Base-by-base conservation (phyloP, 2,888 invertebrate genomes). In the Nymphalis c-album region DNA sequence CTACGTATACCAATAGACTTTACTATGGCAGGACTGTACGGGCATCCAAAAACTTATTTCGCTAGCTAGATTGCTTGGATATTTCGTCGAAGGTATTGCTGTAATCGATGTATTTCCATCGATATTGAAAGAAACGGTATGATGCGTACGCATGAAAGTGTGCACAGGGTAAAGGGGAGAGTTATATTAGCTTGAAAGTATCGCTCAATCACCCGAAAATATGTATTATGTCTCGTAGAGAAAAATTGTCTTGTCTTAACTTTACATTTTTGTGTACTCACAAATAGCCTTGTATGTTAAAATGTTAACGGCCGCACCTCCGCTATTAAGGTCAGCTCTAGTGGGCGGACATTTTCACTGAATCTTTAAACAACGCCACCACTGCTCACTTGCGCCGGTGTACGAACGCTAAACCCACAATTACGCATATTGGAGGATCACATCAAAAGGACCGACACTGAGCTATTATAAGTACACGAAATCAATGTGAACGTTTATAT, bases 371-470 rank as follows among this genome's bases (percentile, higher is more conserved):
- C 62, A 69, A 63, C 74, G 74, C 75, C 65, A 59, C 63, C 65
- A 74, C 74, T 71, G 61, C 63, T 73, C 72, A 69, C 82, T 85
- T 80, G 75, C 70, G 74, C 81, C 84, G 76, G 75, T 75, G 57
- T 58, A 79, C 79, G 81, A 84, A 73, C 80, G 80, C 81, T 85
- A 85, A 91, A 90, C 91, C 90, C 83, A 88, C 91, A 91, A 92
- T 91, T 91, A 92, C 89, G 88, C 86, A 87, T 91, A 91, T 91
- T 91, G 91, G 87, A 84, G 80, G 85, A 83, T 78, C 82, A 80
- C 85, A 86, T 91, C 90, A 91, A 91, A 91, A 82, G 83, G 77
- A 68, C 85, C 83, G 85, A 78, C 85, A 74, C 74, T 68, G 71
- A 75, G 82, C 83, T 81, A 86, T 88, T 86, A 89, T 84, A 79